A percentile compares a stretch with the other conserved stretches of the same genome.
Evolutionary conservation across 2,113 vertebrate species (phyloP).

Genomic region (Rhineura floridana): DNA sequence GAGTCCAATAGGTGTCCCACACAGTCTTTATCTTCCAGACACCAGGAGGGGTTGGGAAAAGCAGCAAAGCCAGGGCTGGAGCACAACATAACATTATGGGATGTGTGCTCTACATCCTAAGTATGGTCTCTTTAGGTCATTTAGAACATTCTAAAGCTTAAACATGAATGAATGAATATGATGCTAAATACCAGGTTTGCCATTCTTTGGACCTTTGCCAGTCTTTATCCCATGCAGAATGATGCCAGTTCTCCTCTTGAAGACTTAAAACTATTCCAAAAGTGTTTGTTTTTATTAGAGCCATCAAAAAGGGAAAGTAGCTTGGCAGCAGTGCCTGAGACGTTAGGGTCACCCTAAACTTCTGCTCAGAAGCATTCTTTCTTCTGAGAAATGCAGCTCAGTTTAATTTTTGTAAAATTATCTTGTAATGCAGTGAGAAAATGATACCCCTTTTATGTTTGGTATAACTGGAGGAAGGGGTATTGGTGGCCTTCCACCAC

Average conservation of each 20-base stretch:
- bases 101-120: not conserved
- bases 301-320: too few relatives aligned
- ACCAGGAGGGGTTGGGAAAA: not conserved
- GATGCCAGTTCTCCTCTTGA: not conserved
- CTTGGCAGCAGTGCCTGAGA: too few relatives aligned
- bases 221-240: not conserved
- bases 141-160: not conserved
- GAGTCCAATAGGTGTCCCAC: not conserved
- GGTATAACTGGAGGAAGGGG: not conserved
- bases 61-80: not conserved
- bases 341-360: not conserved
- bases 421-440: not conserved
- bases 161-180: not conserved
- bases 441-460: not conserved
- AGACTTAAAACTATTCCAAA: too few relatives aligned
- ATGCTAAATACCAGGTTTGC: not conserved
- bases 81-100: not conserved
- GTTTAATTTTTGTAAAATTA: not conserved
- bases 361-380: not conserved
- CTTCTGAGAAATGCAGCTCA: not conserved
- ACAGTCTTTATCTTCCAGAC: not conserved
- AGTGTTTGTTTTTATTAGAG: too few relatives aligned
- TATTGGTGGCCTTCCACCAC: too few relatives aligned
- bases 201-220: not conserved
- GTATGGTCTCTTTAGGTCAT: too few relatives aligned